Conservation (phyloP, 2,888 invertebrate species). For the Polydrusus cervinus region DNA sequence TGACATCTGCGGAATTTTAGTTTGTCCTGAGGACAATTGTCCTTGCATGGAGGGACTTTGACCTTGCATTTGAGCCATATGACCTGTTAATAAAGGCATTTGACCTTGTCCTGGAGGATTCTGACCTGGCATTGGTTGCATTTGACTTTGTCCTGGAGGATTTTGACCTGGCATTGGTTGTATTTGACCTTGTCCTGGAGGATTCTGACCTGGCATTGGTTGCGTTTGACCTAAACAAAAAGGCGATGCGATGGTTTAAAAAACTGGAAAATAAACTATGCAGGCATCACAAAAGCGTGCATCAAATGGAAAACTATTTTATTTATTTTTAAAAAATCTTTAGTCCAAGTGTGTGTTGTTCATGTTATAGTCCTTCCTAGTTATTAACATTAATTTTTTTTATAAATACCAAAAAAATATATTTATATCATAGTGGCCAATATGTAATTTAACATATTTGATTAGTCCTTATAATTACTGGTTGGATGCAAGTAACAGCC, state of each 20-base stretch:
- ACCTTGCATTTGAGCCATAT: constrained; percentile 3
- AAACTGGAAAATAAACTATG: background rate
- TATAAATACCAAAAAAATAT: no score
- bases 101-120: constrained; percentile 18
- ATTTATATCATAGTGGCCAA: no score
- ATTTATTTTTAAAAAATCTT: no score
- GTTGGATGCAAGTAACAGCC: no score
- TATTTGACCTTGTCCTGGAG: constrained; percentile 16
- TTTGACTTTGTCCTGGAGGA: constrained; percentile 16
- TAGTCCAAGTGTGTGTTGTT: no score
- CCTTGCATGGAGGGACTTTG: constrained; percentile 16
- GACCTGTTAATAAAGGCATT: constrained; percentile 20
- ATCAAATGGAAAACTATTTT: no score
- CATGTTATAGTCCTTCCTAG: no score
- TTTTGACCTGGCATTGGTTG: constrained; percentile 19
- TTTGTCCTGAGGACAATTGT: constrained; percentile 12
- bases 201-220: constrained; percentile 2
- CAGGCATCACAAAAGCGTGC: no score
- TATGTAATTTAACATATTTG: no score
- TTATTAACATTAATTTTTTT: no score
- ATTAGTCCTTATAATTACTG: no score
- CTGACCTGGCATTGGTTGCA: constrained; percentile 19
- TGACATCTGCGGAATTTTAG: constrained; percentile 11
- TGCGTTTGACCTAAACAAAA: constrained; percentile 4
- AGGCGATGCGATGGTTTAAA: background rate